These are phyloP conservation scores for Neopelma chrysocephalum DNA, from an alignment of 2,797 vertebrate species.

Conservation along the genomic window DNA sequence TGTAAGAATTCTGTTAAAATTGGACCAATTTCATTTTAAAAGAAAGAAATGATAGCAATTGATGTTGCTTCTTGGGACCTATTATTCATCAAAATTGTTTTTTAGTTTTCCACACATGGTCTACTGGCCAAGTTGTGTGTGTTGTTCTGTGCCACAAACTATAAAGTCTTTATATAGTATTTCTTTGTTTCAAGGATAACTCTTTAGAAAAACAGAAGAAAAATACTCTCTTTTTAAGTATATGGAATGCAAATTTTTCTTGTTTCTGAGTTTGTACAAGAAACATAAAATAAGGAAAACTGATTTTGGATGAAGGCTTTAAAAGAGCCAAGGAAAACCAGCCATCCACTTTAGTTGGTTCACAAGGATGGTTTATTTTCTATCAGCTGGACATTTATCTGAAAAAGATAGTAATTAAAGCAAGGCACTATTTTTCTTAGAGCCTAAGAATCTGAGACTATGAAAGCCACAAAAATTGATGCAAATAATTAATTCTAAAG, in stretches of 20 bases:
- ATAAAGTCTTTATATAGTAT: neutral
- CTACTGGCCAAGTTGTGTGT: neutral
- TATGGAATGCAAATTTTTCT: neutral
- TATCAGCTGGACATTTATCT: neutral
- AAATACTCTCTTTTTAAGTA: neutral
- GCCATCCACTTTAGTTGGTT: neutral
- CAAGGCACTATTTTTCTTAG: neutral
- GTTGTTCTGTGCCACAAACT: neutral
- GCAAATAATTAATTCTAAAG: neutral
- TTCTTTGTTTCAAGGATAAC: neutral
- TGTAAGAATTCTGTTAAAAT: neutral
- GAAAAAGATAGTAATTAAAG: neutral
- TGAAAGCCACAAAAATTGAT: neutral
- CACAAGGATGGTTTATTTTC: neutral
- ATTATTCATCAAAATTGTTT: neutral
- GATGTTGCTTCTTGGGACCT: neutral
- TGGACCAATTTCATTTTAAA: neutral
- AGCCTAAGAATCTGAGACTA: neutral
- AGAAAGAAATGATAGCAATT: neutral
- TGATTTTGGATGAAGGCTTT: neutral
- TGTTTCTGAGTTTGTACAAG: neutral
- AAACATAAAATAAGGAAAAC: neutral
- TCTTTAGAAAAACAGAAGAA: neutral
- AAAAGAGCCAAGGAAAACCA: neutral
- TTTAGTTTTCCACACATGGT: neutral